Base-by-base conservation (phyloP, 1,140 invertebrate species). In the Trichonephila clavipes region DNA sequence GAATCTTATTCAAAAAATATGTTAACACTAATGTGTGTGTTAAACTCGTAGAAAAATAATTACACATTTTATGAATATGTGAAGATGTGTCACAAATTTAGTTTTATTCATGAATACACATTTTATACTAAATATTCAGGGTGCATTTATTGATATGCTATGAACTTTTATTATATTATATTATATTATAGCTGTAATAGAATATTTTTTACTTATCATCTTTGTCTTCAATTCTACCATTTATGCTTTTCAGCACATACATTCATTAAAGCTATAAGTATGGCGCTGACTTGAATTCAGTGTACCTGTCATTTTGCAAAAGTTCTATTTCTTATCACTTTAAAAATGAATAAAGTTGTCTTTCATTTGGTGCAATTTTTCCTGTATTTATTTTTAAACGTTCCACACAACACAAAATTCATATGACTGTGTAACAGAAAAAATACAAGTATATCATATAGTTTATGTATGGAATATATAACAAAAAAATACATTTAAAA, bases 291-390 rank as follows among this genome's bases (percentile, higher is more conserved):
- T 58, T 21, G 28, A 58, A 59, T 83, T 83, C 44, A 83, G 51
- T 83, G 82, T 83, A 83, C 81, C 81, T 83, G 81, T 58, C 40
- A 82, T 83, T 83, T 83, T 83, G 51, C 40, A n/a, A 44, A 83
- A 34, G 34, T 58, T 34, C 16, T 59, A 21, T 83, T 83, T 83
- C 82, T 83, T 83, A 83, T 83, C 82, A 58, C 44, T 51, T 77
- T 34, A 77, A 24, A 59, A 83, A 77, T 40, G 18, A 83, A 83
- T 83, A 83, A 83, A 83, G 8, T 12, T n/a, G 10, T 58, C 40
- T 58, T 83, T 83, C 16, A 83, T 59, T 83, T 83, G 82, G 51
- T 59, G 7, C 24, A 58, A n/a, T 58, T 83, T n/a, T 51, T 21
- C 10, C 24, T 18, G 28, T 77, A 24, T 14, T 69, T 69, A 14